Percentiles rank a stretch among this genome's conserved stretches.
Conservation (phyloP, 2,113 vertebrate genomes). For the Pygoscelis adeliae region DNA sequence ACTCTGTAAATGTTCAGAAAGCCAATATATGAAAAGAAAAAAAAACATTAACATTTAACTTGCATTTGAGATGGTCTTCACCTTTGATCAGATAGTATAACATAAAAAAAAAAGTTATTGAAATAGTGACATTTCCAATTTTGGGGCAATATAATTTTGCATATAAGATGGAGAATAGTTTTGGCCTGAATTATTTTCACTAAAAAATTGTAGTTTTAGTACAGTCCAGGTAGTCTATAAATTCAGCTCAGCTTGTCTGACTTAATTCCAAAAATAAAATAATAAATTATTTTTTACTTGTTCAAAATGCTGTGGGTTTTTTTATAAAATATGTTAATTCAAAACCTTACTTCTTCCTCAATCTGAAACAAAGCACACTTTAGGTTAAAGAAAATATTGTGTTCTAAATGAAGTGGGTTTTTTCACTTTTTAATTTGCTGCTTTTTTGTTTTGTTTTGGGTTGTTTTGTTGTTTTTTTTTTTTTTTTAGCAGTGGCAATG, state of each 20-base stretch:
- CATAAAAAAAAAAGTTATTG: neutral
- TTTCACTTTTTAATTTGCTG: neutral
- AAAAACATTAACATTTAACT: neutral
- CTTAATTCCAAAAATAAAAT: neutral
- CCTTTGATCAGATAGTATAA: neutral
- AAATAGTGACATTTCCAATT: neutral
- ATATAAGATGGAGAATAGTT: neutral
- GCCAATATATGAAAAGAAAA: neutral
- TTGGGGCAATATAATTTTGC: neutral
- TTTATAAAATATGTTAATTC: neutral
- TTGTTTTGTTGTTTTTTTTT: no score
- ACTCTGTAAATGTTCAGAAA: neutral
- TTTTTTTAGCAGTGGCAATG: neutral
- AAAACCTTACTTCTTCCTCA: neutral
- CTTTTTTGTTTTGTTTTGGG: neutral
- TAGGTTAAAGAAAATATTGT: neutral
- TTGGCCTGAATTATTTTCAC: neutral
- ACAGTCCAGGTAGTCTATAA: neutral
- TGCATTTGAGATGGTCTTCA: neutral
- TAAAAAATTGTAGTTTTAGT: neutral
- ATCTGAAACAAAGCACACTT: neutral
- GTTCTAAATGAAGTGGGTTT: accelerated
- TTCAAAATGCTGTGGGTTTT: neutral
- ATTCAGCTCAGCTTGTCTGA: neutral
- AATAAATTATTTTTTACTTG: neutral